phyloP scores from a whole-genome alignment of 2,888 invertebrate species.

The Scaptomyza reducta region DNA sequence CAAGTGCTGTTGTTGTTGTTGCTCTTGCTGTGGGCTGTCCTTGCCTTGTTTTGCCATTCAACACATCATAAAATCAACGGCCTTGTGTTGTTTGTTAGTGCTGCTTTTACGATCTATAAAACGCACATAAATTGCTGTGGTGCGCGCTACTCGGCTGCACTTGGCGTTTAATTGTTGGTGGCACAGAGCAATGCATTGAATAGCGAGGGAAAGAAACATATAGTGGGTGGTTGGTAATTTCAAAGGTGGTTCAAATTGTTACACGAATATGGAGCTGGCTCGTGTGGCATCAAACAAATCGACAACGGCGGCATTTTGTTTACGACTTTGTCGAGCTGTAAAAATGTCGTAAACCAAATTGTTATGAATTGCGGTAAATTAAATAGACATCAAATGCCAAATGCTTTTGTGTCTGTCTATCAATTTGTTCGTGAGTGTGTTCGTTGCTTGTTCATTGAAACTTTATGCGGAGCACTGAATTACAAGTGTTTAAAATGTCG shows the following conservation, averaged over 20 bases:
- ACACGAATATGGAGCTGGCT: constrained; percentile 25
- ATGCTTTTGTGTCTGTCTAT: constrained; percentile 48
- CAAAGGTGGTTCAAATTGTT: constrained; percentile 48
- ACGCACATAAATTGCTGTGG: constrained; percentile 71
- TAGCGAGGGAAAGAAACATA: not conserved
- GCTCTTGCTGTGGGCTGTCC: not conserved
- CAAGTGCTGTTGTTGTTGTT: constrained; percentile 47
- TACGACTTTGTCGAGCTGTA: constrained; percentile 68
- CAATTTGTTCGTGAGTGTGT: not conserved
- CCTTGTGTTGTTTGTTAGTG: constrained; percentile 63
- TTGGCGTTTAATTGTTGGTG: constrained; percentile 69
- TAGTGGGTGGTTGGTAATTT: constrained; percentile 17
- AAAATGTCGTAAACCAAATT: constrained; percentile 81
- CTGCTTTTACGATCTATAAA: constrained; percentile 79
- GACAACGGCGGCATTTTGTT: constrained; percentile 35
- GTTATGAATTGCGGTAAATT: constrained; percentile 79
- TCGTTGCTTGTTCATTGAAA: constrained; percentile 49
- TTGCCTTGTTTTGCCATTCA: constrained; percentile 54
- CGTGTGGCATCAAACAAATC: constrained; percentile 61
- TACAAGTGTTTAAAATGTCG: constrained; percentile 72
- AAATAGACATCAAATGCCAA: constrained; percentile 78
- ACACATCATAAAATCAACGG: constrained; percentile 79
- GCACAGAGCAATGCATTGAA: constrained; percentile 32
- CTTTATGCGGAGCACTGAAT: constrained; percentile 7
- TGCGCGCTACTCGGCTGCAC: constrained; percentile 48